phyloP scores from a whole-genome alignment of 2,113 vertebrate species.

The Silurus asotus region DNA sequence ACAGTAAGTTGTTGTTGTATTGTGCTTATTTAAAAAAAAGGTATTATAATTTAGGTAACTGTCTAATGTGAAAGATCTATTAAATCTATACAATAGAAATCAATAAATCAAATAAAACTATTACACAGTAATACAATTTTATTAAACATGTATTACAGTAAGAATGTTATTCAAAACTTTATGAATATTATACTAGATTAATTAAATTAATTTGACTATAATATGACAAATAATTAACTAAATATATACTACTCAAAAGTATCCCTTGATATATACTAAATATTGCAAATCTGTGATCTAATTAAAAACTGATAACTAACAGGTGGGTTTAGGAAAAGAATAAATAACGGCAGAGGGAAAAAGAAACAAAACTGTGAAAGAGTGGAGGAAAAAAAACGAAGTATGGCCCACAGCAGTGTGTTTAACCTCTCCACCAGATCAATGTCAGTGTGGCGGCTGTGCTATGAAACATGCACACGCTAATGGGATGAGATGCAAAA shows the following conservation, averaged over 20 bases:
- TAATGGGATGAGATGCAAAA: constrained; percentile 99
- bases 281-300: too few relatives aligned
- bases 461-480: constrained; percentile 95
- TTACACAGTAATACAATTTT: neutral
- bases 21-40: neutral
- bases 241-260: too few relatives aligned
- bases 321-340: constrained; percentile 53
- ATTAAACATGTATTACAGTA: neutral
- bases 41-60: neutral
- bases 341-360: constrained; percentile 34
- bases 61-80: neutral
- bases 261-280: too few relatives aligned
- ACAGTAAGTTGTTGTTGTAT: neutral
- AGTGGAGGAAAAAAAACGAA: constrained; percentile 32
- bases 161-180: neutral
- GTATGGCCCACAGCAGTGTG: constrained; percentile 62
- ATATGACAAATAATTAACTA: too few relatives aligned
- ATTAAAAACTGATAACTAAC: neutral
- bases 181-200: neutral
- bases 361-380: constrained; percentile 46
- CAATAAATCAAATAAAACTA: too few relatives aligned
- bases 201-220: too few relatives aligned
- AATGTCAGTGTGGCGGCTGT: constrained; percentile 83
- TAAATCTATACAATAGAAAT: too few relatives aligned
- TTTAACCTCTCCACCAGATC: constrained; percentile 86